Conservation (phyloP, 2,797 vertebrate species). For the Catostomus latipinnis region DNA sequence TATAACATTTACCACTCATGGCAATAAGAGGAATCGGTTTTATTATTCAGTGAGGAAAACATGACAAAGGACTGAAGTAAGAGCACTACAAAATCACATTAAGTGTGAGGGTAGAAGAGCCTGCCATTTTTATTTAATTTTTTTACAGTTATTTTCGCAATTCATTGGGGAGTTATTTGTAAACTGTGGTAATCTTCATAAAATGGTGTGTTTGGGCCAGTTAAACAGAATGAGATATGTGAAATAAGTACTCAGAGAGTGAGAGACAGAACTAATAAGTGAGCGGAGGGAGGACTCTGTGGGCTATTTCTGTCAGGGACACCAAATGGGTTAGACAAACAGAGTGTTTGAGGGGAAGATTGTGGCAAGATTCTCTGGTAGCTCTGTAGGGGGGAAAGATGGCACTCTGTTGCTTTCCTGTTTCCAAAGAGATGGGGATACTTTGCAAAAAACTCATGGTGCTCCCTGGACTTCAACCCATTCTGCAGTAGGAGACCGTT, state of each 20-base stretch:
- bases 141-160: slow-evolving; percentile 46
- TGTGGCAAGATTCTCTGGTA: slow-evolving; percentile 54
- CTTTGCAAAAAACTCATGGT: slow-evolving; percentile 77
- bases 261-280: slow-evolving; percentile 39
- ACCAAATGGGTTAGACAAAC: slow-evolving; percentile 56
- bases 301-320: slow-evolving; percentile 60
- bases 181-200: slow-evolving; percentile 56
- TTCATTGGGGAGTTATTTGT: slow-evolving; percentile 56
- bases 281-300: slow-evolving; percentile 44
- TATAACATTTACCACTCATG: neutral
- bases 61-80: neutral
- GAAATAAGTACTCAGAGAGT: slow-evolving; percentile 47
- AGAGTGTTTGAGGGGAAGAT: slow-evolving; percentile 54
- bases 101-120: neutral
- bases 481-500: slow-evolving; percentile 79
- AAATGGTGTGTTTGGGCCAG: slow-evolving; percentile 60
- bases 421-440: slow-evolving; percentile 76
- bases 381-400: slow-evolving; percentile 54
- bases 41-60: neutral
- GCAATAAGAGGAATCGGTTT: neutral
- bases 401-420: slow-evolving; percentile 61
- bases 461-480: slow-evolving; percentile 79
- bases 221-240: slow-evolving; percentile 60
- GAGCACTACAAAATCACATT: neutral
- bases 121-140: slow-evolving; percentile 26